Base-by-base conservation (phyloP, 2,888 invertebrate species). In the Drosophila formosana region DNA sequence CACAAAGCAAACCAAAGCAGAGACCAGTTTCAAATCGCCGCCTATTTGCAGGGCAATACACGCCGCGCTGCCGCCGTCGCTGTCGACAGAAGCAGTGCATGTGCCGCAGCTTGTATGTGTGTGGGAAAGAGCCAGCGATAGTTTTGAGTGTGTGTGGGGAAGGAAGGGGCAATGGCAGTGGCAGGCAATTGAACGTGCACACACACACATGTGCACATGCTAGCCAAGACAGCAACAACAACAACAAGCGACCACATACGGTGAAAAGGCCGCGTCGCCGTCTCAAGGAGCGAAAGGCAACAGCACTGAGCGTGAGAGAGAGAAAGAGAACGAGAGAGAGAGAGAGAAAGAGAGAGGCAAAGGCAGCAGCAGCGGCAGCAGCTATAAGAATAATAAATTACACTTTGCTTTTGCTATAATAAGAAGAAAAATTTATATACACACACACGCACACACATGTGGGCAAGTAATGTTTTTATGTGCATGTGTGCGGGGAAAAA, bases 351-450 rank as follows among this genome's bases (percentile, higher is more conserved):
- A 56, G 39, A 63, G 68, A 45, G 51, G 51, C 47, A 34, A 66
- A 60, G 60, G 61, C 67, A 88, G 86, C 66, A 60, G 37, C 67
- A 88, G 86, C 66, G 57, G 37, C 32, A 32, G 32, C 37, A 81
- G 88, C 83, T 84, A 88, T 88, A 86, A 89, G 88, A 86, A 88
- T 88, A 88, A 88, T 88, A 88, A 88, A 88, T 88, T 89, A 88
- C 87, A 88, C 82, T 89, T 88, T 88, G 82, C 89, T 86, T 89
- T 88, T 88, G 84, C 89, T 86, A 86, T 89, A 89, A 86, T 86
- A 86, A 86, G 86, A 86, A 85, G 81, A 87, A 82, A 88, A 82
- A 85, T 82, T 85, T 86, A 88, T 87, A 86, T 73, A 87, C 80
- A 79, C 46, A 82, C 47, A 80, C 32, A 71, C 43, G 69, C 46